phyloP scores from a whole-genome alignment of 2,113 vertebrate genomes.

The Gnathonemus longibarbis region DNA sequence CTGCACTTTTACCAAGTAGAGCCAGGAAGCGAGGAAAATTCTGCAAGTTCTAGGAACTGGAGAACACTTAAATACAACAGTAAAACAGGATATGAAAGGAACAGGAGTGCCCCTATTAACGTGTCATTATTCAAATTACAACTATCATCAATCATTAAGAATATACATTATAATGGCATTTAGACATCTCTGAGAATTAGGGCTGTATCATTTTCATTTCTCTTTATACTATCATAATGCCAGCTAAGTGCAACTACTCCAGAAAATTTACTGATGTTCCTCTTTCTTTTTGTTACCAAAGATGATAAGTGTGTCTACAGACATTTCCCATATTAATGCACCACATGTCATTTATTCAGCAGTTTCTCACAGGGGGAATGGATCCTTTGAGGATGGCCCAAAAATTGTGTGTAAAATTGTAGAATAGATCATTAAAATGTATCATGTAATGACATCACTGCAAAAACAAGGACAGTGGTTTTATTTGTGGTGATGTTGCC shows the following conservation, averaged over 20 bases:
- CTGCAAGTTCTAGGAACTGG: conserved; percentile 38
- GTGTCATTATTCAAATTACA: neutral
- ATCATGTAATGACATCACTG: neutral
- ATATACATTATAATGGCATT: neutral
- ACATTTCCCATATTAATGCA: neutral
- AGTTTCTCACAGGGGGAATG: neutral
- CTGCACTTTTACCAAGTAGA: conserved; percentile 31
- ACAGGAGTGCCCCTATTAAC: neutral
- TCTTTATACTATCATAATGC: neutral
- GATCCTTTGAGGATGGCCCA: neutral
- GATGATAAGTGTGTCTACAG: neutral
- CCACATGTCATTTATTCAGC: neutral
- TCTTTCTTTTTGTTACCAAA: neutral
- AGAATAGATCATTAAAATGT: neutral
- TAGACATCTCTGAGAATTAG: neutral
- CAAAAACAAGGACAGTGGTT: neutral
- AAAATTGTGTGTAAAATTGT: neutral
- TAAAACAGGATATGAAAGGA: neutral
- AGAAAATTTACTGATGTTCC: neutral
- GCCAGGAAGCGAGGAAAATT: conserved; percentile 48
- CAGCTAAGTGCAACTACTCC: neutral
- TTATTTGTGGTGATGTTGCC: neutral
- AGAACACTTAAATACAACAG: neutral
- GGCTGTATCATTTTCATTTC: neutral
- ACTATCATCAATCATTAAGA: neutral